Conservation (phyloP, 2,888 invertebrate genomes). For the Harmothoe impar region DNA sequence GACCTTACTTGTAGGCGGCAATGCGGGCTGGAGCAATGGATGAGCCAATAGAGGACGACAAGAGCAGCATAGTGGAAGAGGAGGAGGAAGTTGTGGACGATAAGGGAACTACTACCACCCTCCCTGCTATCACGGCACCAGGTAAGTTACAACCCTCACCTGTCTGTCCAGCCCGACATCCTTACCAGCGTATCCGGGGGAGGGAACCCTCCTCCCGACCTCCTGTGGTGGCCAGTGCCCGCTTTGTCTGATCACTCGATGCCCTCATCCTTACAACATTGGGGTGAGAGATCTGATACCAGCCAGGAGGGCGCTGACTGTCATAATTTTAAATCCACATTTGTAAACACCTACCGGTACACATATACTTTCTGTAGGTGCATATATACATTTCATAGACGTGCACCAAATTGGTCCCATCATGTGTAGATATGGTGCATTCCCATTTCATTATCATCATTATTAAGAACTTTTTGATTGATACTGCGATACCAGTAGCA, state of each 20-base stretch:
- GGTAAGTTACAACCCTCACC: not conserved
- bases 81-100: not conserved
- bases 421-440: too few species aligned
- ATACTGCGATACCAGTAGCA: too few species aligned
- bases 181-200: not conserved
- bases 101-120: not conserved
- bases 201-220: not conserved
- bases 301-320: too few species aligned
- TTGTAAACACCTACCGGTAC: too few species aligned
- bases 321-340: too few species aligned
- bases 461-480: too few species aligned
- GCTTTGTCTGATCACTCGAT: not conserved
- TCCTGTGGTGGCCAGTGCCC: too few species aligned
- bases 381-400: too few species aligned
- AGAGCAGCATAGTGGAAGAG: constrained; percentile 22
- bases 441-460: too few species aligned
- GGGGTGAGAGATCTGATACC: too few species aligned
- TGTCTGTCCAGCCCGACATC: not conserved
- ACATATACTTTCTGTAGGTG: too few species aligned
- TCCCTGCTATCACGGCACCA: not conserved
- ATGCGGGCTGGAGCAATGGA: not conserved
- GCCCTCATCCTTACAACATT: not conserved
- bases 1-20: not conserved
- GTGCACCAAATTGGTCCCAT: too few species aligned
- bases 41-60: not conserved